phyloP scores from a whole-genome alignment of 2,888 invertebrate species.

The Trachelus stipa region DNA sequence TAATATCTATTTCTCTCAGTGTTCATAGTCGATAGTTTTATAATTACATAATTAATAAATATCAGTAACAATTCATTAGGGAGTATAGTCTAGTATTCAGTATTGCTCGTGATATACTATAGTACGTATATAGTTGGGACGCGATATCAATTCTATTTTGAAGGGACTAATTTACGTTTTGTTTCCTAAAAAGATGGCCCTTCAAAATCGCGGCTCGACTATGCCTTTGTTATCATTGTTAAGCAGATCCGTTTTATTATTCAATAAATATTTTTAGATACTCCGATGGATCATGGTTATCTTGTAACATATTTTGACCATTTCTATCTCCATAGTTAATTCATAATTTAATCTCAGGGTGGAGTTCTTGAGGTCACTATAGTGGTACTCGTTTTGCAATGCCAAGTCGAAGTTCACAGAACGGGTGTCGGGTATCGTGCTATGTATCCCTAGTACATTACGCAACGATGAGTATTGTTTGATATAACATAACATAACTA shows the following conservation, averaged over 20 bases:
- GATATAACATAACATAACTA: not conserved
- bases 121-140: no score
- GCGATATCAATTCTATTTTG: no score
- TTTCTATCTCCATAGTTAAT: not conserved
- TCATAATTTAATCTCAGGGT: not conserved
- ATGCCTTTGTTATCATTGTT: not conserved
- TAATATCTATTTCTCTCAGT: no score
- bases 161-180: no score
- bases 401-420: not conserved
- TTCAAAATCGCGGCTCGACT: no score
- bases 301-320: no score
- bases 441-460: not conserved
- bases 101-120: not conserved
- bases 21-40: not conserved
- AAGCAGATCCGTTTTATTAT: not conserved
- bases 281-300: no score
- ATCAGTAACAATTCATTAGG: not conserved
- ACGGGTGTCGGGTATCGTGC: not conserved
- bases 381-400: not conserved
- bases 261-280: not conserved
- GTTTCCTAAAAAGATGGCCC: no score
- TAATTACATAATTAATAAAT: not conserved
- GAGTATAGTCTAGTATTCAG: not conserved
- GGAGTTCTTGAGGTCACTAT: not conserved
- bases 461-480: not conserved